Percentiles rank a stretch among this genome's conserved stretches.
Conservation (phyloP, 2,113 vertebrate genomes). For the Eublepharis macularius region DNA sequence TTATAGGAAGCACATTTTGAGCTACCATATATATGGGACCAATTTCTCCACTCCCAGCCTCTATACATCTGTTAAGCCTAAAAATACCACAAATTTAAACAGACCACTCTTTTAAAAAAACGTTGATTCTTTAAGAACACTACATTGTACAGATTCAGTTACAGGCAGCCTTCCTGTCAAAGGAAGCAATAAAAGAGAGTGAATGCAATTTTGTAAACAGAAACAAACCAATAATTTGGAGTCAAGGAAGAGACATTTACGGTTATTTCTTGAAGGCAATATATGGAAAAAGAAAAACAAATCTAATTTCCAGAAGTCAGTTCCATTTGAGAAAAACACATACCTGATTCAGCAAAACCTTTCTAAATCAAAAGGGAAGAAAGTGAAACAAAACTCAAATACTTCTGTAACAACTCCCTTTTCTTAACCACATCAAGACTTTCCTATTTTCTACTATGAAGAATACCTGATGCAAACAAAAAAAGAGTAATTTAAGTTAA, state of each 20-base stretch:
- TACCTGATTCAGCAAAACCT: not conserved
- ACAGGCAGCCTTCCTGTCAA: not conserved
- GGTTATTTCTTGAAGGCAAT: not conserved
- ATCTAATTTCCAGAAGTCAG: not conserved
- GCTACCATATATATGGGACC: not conserved
- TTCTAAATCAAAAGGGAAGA: not conserved
- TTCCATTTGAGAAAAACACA: not conserved
- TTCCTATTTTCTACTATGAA: not conserved
- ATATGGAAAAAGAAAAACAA: not conserved
- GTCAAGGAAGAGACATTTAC: not conserved
- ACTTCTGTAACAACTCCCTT: not conserved
- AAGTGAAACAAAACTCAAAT: not conserved
- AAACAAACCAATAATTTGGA: not conserved
- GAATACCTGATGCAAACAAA: not conserved
- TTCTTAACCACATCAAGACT: not conserved
- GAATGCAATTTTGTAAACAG: not conserved
- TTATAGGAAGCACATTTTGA: not conserved
- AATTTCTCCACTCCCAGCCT: not conserved
- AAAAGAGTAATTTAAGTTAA: not conserved
- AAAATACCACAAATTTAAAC: not conserved
- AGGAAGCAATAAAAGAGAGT: not conserved
- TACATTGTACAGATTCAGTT: not conserved
- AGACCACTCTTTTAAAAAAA: not conserved
- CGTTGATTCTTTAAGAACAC: not conserved
- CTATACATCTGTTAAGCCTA: not conserved